phyloP scores from a whole-genome alignment of 2,888 invertebrate genomes.

The Trilocha varians region DNA sequence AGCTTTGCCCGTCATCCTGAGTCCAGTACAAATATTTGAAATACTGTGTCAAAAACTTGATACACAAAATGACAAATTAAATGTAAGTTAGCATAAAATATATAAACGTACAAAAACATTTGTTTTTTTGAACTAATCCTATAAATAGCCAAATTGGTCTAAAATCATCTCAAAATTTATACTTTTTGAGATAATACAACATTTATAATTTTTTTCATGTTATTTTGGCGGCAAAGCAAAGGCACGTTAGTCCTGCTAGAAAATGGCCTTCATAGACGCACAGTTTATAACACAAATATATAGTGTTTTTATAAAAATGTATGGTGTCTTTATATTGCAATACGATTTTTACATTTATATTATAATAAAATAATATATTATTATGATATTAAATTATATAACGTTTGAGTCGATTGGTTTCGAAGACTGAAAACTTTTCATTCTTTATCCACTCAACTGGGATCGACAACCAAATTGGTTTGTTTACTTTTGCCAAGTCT shows the following conservation, averaged over 20 bases:
- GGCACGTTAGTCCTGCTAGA: slow-evolving; percentile 26
- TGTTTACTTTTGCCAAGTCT: no score
- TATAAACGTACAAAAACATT: no score
- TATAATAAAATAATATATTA: slow-evolving; percentile 8
- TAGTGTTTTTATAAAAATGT: slow-evolving; percentile 19
- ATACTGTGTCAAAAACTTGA: background rate
- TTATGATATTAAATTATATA: slow-evolving; percentile 33
- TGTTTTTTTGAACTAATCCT: no score
- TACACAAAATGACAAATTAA: no score
- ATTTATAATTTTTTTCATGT: no score
- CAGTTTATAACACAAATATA: slow-evolving; percentile 28
- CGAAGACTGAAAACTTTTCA: background rate
- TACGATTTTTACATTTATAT: slow-evolving; percentile 10
- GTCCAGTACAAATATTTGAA: background rate
- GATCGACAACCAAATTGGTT: no score
- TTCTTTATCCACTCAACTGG: no score
- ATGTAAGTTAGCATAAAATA: no score
- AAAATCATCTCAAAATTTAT: no score
- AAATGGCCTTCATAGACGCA: slow-evolving; percentile 28
- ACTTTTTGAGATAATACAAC: no score
- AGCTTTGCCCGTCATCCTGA: background rate
- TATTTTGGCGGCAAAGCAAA: slow-evolving; percentile 1
- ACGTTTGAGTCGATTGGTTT: slow-evolving; percentile 15
- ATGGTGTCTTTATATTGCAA: slow-evolving; percentile 21
- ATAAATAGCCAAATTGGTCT: no score